Conservation (phyloP, 2,113 vertebrate genomes). For the Bambusicola thoracicus region DNA sequence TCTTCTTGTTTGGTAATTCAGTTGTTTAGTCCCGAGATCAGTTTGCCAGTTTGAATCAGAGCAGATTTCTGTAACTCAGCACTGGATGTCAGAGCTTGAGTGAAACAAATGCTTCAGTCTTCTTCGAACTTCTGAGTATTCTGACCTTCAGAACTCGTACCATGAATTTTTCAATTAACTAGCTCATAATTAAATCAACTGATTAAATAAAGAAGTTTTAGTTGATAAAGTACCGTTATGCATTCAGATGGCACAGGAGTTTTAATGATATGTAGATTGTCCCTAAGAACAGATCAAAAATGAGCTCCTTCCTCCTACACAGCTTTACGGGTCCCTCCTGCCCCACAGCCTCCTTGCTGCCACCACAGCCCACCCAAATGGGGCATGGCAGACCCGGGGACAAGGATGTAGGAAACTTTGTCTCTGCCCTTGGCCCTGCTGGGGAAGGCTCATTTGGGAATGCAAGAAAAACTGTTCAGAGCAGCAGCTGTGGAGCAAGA, state of each 20-base stretch:
- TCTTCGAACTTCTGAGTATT: constrained; percentile 63
- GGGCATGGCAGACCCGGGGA: not conserved
- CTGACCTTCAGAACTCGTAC: constrained; percentile 74
- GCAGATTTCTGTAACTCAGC: constrained; percentile 26
- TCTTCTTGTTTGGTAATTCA: constrained; percentile 51
- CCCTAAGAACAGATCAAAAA: constrained; percentile 34
- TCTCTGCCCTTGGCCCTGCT: not conserved
- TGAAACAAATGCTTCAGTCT: constrained; percentile 23
- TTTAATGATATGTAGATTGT: constrained; percentile 74
- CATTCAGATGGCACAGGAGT: constrained; percentile 57
- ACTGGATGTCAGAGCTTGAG: not conserved
- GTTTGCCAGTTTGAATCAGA: constrained; percentile 57
- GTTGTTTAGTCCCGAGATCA: constrained; percentile 46
- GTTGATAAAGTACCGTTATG: constrained; percentile 70
- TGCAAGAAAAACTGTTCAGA: no score
- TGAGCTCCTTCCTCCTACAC: not conserved
- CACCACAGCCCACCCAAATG: not conserved
- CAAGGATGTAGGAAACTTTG: not conserved
- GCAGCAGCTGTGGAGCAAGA: no score
- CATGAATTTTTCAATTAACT: constrained; percentile 76
- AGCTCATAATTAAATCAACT: constrained; percentile 76
- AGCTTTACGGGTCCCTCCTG: not conserved
- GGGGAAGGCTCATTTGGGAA: no score
- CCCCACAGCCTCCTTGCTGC: not conserved
- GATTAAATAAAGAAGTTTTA: constrained; percentile 74